A percentile compares a stretch with the other conserved stretches of the same genome.
These are phyloP conservation scores for Elachura formosa DNA, from an alignment of 2,113 vertebrate genomes.

Conservation along the genomic window DNA sequence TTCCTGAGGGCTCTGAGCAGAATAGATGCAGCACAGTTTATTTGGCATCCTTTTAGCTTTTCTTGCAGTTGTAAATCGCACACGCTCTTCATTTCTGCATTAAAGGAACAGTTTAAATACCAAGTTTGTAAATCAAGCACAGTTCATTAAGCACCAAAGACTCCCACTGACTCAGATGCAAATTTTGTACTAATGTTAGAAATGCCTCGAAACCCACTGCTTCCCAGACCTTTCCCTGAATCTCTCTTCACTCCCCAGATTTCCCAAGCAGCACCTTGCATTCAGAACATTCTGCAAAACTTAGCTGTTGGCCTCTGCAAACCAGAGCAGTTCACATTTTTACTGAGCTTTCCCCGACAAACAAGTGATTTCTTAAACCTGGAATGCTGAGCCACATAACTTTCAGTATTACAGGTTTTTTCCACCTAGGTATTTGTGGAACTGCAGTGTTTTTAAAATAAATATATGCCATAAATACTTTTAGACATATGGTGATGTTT, in stretches of 20 bases:
- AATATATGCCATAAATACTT: not conserved
- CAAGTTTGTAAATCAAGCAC: constrained; percentile 10
- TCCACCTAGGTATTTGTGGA: not conserved
- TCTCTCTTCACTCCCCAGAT: not conserved
- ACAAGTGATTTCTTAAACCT: not conserved
- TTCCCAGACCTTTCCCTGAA: not conserved
- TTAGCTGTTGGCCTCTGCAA: fast-evolving
- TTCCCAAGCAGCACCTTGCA: not conserved
- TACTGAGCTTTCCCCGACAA: not conserved
- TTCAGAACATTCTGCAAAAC: not conserved
- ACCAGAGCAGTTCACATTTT: not conserved
- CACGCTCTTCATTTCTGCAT: not conserved
- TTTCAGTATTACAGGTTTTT: not conserved
- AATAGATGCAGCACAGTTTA: fast-evolving
- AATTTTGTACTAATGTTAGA: not conserved
- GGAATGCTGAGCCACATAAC: not conserved
- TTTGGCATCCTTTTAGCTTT: not conserved
- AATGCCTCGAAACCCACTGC: not conserved
- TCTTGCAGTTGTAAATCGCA: not conserved
- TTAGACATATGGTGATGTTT: not conserved
- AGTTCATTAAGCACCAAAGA: constrained; percentile 8
- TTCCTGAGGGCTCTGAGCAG: not conserved
- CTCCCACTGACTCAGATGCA: constrained; percentile 27
- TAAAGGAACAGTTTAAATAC: not conserved
- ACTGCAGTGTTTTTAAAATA: not conserved